Base-by-base conservation (phyloP, 2,888 invertebrate genomes). In the Lepetodrilus schrolli region DNA sequence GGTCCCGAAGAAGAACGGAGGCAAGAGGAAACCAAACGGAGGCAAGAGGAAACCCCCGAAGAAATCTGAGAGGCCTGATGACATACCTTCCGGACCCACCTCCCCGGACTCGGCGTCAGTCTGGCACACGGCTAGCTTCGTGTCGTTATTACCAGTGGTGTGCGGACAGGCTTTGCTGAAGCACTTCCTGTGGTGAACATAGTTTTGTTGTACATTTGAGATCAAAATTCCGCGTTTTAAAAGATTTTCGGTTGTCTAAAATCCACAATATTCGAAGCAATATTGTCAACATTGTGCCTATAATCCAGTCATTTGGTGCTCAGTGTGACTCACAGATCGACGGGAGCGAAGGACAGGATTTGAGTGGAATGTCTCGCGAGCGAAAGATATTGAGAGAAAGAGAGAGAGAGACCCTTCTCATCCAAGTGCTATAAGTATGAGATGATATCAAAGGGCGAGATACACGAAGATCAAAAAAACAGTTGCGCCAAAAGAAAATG, bases 251-350 rank as follows among this genome's bases (percentile, higher is more conserved):
- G 37, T 43, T 66, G 66, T 43, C 38, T 13, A 43, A 30, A 37
- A 8, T 37, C 20, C 66, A 37, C 8, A 20, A 43, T 38, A 38
- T 13, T 38, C 66, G 20, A 20, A 66, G 66, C 66, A 66, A 66
- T 66, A 66, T 26, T 43, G 43, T 66, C 66, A 66, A 66, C 66
- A 66, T 66, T 58, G 66, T 66, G 66, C 66, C 66, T 66, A 66
- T 20, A 37, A n/a, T 50, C 10, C 23, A 38, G 38, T 66, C n/a
- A 30, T 66, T 7, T 66, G 66, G 66, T 66, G 66, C 66, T 66
- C 23, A 20, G 20, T 20, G 26, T 20, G 26, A n/a, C n/a, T n/a
- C n/a, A n/a, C n/a, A n/a, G n/a, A n/a, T n/a, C n/a, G 37, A 20
- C 20, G 66, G 21, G 58, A 26, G 58, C 17, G 58, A 58, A n/a